phyloP scores from a whole-genome alignment of 2,113 vertebrate genomes.

The Paralichthys olivaceus region DNA sequence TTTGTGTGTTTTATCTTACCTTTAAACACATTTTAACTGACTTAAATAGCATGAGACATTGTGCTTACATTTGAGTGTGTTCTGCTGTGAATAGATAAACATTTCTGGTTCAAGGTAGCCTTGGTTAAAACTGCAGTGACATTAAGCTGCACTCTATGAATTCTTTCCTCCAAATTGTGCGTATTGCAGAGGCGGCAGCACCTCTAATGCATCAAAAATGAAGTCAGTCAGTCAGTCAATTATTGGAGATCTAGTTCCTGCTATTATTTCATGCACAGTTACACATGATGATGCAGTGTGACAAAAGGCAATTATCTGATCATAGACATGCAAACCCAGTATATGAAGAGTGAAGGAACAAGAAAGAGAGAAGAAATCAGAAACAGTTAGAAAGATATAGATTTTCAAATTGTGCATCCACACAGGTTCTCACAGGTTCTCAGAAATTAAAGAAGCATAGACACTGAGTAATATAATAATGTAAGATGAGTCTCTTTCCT shows the following conservation, averaged over 20 bases:
- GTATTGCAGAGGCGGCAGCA: constrained; percentile 1
- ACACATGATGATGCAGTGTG: neutral
- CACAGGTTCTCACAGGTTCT: neutral
- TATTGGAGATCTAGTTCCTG: constrained; percentile 1
- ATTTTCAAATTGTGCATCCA: neutral
- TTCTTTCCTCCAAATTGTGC: neutral
- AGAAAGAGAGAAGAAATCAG: neutral
- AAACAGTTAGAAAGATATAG: neutral
- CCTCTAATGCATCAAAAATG: neutral
- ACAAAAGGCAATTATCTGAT: constrained; percentile 27
- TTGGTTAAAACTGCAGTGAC: neutral
- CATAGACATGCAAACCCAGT: constrained; percentile 6
- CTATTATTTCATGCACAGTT: constrained; percentile 49
- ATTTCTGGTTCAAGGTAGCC: neutral
- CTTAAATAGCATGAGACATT: neutral
- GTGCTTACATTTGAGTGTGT: neutral
- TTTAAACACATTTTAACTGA: neutral
- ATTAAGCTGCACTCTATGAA: too few relatives aligned
- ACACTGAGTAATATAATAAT: neutral
- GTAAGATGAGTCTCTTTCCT: neutral
- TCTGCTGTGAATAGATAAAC: too few relatives aligned
- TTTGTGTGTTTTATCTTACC: neutral
- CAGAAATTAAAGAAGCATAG: constrained; percentile 1
- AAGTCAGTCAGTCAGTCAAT: constrained; percentile 7
- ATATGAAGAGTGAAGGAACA: constrained; percentile 2